Conservation (phyloP, 2,888 invertebrate genomes). For the Nemapogon koenigi region DNA sequence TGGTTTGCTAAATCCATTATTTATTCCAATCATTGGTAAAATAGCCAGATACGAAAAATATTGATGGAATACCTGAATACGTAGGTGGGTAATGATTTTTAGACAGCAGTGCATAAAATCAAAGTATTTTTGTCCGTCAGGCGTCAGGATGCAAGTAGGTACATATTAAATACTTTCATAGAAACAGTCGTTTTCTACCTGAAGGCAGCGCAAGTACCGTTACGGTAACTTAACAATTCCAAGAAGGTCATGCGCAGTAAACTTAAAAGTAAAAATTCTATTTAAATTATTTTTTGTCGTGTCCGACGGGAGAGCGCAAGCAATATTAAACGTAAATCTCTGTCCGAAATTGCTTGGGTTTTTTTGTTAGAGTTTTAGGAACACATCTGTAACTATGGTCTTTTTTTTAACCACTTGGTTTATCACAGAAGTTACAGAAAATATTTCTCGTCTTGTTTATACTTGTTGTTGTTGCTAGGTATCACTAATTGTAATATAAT, state of each 20-base stretch:
- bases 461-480: too few species aligned
- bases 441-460: too few species aligned
- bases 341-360: conserved; percentile 1
- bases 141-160: conserved; percentile 9
- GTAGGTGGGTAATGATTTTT: too few species aligned
- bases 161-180: neutral
- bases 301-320: conserved; percentile 18
- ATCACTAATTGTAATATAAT: too few species aligned
- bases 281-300: conserved; percentile 38
- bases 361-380: neutral
- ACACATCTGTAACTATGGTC: neutral
- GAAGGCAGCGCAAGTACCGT: conserved; percentile 42
- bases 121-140: too few species aligned
- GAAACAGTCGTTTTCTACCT: conserved; percentile 29
- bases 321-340: conserved; percentile 6
- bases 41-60: too few species aligned
- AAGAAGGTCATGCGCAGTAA: conserved; percentile 56
- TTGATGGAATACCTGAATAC: too few species aligned
- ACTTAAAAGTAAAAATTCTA: conserved; percentile 37
- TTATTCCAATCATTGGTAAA: too few species aligned
- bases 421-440: too few species aligned
- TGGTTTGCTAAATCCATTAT: too few species aligned
- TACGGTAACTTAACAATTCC: conserved; percentile 48
- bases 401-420: too few species aligned
- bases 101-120: too few species aligned